Conservation (phyloP, 2,797 vertebrate species). For the Premnoplex brunnescens region DNA sequence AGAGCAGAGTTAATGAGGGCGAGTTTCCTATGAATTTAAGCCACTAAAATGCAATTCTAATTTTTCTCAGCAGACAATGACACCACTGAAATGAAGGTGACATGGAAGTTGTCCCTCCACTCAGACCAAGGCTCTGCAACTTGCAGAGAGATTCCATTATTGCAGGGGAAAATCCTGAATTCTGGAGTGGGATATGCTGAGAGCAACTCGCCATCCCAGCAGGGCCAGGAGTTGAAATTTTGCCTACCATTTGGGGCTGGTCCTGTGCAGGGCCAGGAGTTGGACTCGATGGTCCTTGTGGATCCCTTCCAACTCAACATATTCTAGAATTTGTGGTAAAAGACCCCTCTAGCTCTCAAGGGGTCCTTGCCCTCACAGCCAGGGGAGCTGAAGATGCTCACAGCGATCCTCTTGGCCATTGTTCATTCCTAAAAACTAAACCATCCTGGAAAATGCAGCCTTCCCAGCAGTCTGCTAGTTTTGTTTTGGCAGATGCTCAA, state of each 20-base stretch:
- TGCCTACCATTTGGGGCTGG: background rate
- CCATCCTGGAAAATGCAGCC: background rate
- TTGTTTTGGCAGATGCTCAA: conserved; percentile 42
- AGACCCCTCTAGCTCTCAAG: background rate
- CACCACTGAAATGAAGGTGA: background rate
- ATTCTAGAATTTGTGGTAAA: background rate
- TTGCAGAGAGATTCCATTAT: background rate
- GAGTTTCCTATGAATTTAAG: background rate
- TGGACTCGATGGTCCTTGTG: background rate
- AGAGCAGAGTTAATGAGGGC: background rate
- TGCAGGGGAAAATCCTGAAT: background rate
- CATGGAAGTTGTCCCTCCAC: background rate
- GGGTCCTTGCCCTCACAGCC: background rate
- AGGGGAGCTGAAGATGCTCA: background rate
- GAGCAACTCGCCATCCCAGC: background rate
- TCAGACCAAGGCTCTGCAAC: background rate
- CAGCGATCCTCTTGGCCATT: background rate
- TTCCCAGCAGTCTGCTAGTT: conserved; percentile 29
- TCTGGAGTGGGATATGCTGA: background rate
- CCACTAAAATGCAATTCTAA: background rate
- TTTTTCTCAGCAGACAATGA: background rate
- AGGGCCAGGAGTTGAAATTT: background rate
- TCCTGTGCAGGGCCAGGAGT: background rate
- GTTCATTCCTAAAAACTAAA: background rate
- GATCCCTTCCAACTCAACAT: background rate